Conservation (phyloP, 2,113 vertebrate species). For the Cyprinodon brontotheroides region DNA sequence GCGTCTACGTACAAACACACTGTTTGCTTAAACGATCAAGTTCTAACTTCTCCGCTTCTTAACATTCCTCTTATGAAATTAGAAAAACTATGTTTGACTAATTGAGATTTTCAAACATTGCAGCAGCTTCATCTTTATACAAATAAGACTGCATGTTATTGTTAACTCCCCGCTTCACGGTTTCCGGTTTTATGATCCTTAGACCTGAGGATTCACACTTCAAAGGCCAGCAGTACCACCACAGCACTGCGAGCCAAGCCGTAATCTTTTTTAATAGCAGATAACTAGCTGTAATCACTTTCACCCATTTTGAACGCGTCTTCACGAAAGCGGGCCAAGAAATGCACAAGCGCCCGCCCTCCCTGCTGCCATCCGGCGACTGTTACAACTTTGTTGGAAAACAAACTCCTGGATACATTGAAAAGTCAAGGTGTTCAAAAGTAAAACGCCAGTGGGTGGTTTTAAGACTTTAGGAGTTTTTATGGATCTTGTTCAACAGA, state of each 20-base stretch:
- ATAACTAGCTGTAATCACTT: slow-evolving; percentile 63
- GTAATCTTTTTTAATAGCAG: slow-evolving; percentile 62
- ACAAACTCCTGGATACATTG: slow-evolving; percentile 30
- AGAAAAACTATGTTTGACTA: background rate
- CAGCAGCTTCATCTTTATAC: background rate
- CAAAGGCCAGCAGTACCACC: slow-evolving; percentile 33
- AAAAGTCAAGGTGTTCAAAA: slow-evolving; percentile 30
- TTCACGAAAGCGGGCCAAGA: slow-evolving; percentile 48
- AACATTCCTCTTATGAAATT: background rate
- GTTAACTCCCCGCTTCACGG: slow-evolving; percentile 5
- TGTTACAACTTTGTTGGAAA: slow-evolving; percentile 9
- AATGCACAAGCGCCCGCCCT: slow-evolving; percentile 16
- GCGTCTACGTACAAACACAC: slow-evolving; percentile 26
- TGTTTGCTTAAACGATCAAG: slow-evolving; percentile 9
- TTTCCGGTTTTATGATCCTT: slow-evolving; percentile 8
- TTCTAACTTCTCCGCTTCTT: background rate
- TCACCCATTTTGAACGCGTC: slow-evolving; percentile 47
- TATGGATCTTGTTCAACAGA: slow-evolving; percentile 16
- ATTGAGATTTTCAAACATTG: slow-evolving; percentile 4
- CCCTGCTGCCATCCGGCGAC: background rate
- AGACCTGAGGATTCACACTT: slow-evolving; percentile 24
- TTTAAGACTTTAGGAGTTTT: slow-evolving; percentile 1
- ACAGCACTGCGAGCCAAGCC: slow-evolving; percentile 17
- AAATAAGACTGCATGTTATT: background rate
- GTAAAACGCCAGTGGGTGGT: slow-evolving; percentile 1